phyloP scores from a whole-genome alignment of 1,140 invertebrate species.

The Atopsyche davidsoni region DNA sequence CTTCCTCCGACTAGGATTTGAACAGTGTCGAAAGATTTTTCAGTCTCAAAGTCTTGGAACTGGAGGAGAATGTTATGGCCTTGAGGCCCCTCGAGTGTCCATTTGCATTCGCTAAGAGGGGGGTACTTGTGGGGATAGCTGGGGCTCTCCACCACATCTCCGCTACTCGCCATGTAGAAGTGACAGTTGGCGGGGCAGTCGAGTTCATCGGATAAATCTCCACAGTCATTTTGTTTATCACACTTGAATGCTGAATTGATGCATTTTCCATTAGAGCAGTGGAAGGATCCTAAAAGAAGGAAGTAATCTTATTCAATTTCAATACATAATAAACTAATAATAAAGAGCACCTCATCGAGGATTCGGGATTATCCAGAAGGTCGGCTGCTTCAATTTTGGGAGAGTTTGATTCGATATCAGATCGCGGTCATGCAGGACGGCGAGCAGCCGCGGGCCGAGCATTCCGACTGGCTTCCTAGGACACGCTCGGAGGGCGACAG shows the following conservation, averaged over 20 bases:
- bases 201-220: slow-evolving; percentile 85
- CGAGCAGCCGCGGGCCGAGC: no score
- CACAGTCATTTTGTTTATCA: slow-evolving; percentile 90
- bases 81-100: slow-evolving; percentile 93
- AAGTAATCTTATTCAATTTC: not conserved
- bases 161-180: slow-evolving; percentile 87
- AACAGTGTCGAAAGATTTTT: slow-evolving; percentile 92
- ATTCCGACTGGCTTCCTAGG: no score
- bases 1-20: slow-evolving; percentile 91
- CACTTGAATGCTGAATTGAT: slow-evolving; percentile 85
- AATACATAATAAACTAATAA: no score
- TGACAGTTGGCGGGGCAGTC: slow-evolving; percentile 84
- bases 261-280: slow-evolving; percentile 89
- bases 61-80: slow-evolving; percentile 89
- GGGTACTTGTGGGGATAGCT: slow-evolving; percentile 92
- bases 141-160: slow-evolving; percentile 91
- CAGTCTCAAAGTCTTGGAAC: slow-evolving; percentile 96
- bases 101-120: slow-evolving; percentile 87
- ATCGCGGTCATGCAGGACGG: no score
- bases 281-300: slow-evolving; percentile 65
- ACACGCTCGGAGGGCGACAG: no score
- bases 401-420: no score
- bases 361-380: no score
- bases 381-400: no score
- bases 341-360: no score